Conservation (phyloP, 2,888 invertebrate genomes). For the Drosophila atroscutellata region DNA sequence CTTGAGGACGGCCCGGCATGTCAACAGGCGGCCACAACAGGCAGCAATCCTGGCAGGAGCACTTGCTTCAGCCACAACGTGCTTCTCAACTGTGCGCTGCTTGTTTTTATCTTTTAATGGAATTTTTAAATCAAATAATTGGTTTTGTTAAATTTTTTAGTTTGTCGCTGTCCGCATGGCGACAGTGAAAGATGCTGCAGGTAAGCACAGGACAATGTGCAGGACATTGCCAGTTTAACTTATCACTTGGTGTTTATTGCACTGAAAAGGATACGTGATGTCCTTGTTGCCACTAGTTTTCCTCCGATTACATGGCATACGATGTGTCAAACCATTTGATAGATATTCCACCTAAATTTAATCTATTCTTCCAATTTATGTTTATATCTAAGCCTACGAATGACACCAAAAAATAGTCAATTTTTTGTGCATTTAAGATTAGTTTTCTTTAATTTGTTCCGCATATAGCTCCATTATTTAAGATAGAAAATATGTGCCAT, state of each 20-base stretch:
- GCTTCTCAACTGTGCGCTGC: constrained; percentile 2
- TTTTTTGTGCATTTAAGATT: background rate
- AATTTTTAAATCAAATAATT: constrained; percentile 81
- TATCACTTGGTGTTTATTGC: constrained; percentile 67
- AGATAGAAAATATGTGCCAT: background rate
- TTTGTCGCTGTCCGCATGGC: constrained; percentile 26
- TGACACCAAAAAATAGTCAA: background rate
- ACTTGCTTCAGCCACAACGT: constrained; percentile 8
- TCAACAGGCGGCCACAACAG: constrained; percentile 67
- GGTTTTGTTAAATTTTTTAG: constrained; percentile 70
- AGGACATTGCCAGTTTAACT: constrained; percentile 26
- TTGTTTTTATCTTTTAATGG: constrained; percentile 78
- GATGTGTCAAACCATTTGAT: constrained; percentile 17
- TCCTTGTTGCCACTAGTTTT: constrained; percentile 27
- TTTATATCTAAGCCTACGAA: background rate
- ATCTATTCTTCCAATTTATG: background rate
- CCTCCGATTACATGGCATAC: constrained; percentile 15
- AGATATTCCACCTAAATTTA: background rate
- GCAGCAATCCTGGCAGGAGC: constrained; percentile 37
- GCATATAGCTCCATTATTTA: background rate
- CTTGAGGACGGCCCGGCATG: constrained; percentile 53
- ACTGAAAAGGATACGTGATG: constrained; percentile 59
- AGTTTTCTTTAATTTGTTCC: background rate
- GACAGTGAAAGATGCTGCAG: constrained; percentile 44
- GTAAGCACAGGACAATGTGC: constrained; percentile 28